phyloP scores from a whole-genome alignment of 2,113 vertebrate genomes.

The Petrocephalus zakoni region DNA sequence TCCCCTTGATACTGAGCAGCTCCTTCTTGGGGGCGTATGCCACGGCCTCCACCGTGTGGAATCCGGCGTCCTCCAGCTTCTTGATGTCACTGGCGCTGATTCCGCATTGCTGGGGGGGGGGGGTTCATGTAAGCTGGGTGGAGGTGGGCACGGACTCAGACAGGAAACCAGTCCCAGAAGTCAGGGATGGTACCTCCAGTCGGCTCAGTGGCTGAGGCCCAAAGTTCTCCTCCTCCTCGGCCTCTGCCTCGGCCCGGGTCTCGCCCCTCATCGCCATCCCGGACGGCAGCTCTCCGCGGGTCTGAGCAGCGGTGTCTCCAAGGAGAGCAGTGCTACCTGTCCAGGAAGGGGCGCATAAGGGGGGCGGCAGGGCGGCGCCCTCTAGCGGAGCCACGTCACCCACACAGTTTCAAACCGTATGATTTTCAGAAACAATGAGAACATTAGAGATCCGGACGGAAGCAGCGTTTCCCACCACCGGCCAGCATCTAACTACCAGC shows the following conservation, averaged over 20 bases:
- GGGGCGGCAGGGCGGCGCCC: background rate
- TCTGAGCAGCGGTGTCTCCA: background rate
- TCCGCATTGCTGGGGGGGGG: conserved; percentile 75
- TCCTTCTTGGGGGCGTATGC: conserved; percentile 96
- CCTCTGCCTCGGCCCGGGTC: conserved; percentile 56
- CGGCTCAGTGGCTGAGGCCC: conserved; percentile 82
- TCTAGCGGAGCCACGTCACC: background rate
- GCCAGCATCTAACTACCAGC: background rate
- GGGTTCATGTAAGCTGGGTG: background rate
- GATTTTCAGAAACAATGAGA: background rate
- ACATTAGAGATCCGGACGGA: background rate
- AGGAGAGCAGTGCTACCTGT: background rate
- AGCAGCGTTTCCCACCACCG: background rate
- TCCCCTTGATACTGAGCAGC: conserved; percentile 91
- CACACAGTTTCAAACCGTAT: background rate
- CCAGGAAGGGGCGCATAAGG: background rate
- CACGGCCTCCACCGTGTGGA: conserved; percentile 92
- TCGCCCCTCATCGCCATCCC: conserved; percentile 81
- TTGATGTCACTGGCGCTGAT: conserved; percentile 89
- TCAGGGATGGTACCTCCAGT: conserved; percentile 69
- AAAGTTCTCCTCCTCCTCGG: conserved; percentile 83
- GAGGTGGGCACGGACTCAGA: background rate
- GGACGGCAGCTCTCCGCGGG: background rate
- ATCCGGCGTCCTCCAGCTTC: conserved; percentile 92
- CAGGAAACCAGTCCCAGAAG: background rate